Evolutionary conservation across 64 coral and sea anemone genomes (phyloP), one percentile per base, ranked within the genome.

Genomic region (Trachythela sp.): DNA sequence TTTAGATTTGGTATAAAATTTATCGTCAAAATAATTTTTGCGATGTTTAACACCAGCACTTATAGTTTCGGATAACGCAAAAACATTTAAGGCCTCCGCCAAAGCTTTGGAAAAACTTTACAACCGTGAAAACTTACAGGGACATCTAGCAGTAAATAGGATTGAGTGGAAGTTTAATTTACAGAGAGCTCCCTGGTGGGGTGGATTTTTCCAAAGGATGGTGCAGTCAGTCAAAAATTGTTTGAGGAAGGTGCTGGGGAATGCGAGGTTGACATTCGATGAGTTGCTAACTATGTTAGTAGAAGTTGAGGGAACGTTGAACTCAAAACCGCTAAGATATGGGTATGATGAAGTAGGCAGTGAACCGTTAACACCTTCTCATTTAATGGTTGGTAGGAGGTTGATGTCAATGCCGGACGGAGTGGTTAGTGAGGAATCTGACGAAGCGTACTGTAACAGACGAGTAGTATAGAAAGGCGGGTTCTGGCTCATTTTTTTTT

Each of bases 131-230:
- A 32, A 26, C 17, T 4, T 56, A 22, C 36, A 42, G 7, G 41
- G 20, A 27, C 48, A 45, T 86, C 27, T 86, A 0, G 50, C 15
- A 13, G 29, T 14, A 40, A 9, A 86, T 1, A 52, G 43, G 30
- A 48, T 86, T 33, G 45, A 86, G 18, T 86, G 40, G 84, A 40
- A 48, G 27, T 86, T 86, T 24, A 86, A 86, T 40, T 9, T 86
- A 86, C 36, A 86, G 49, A 48, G 37, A n/a, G n/a, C n/a, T n/a
- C n/a, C n/a, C n/a, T n/a, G n/a, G n/a, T n/a, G n/a, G n/a, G n/a
- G n/a, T n/a, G 84, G 36, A 86, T 86, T 86, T 52, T 86, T 51
- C 18, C 2, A 86, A 29, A 9, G 84, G 9, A 86, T 48, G 40
- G 50, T 86, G 27, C 18, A 40, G 40, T 40, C 24, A 18, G 84